These are phyloP conservation scores for Gymnoscelis rufifasciata DNA, from an alignment of 2,888 invertebrate genomes.

Conservation along the genomic window DNA sequence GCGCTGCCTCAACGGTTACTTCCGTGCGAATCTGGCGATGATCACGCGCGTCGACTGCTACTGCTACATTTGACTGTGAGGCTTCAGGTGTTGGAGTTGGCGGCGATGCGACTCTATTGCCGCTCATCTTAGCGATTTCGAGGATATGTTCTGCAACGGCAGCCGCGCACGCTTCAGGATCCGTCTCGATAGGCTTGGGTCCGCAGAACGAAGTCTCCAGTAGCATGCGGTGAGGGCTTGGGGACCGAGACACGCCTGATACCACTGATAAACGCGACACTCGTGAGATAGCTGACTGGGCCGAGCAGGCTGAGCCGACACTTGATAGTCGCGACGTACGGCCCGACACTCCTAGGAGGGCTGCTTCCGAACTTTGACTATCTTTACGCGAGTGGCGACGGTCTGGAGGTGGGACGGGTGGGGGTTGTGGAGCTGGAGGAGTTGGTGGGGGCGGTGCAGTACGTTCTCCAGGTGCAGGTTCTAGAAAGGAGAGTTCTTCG, in stretches of 20 bases:
- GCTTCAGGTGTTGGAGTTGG: slow-evolving; percentile 32
- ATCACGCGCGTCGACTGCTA: slow-evolving; percentile 50
- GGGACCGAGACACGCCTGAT: slow-evolving; percentile 83
- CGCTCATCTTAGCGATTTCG: slow-evolving; percentile 56
- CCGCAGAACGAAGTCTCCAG: slow-evolving; percentile 95
- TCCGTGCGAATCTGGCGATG: slow-evolving; percentile 60
- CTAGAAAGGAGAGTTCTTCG: slow-evolving; percentile 91
- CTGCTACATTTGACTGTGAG: slow-evolving; percentile 37
- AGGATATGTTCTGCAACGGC: slow-evolving; percentile 67
- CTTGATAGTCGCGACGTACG: slow-evolving; percentile 86
- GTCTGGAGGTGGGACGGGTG: slow-evolving; percentile 65
- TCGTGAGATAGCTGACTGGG: slow-evolving; percentile 64
- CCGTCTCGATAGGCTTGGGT: slow-evolving; percentile 83
- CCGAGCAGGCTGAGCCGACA: slow-evolving; percentile 88
- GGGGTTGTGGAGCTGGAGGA: slow-evolving; percentile 35
- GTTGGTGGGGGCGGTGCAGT: slow-evolving; percentile 45
- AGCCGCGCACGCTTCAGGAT: slow-evolving; percentile 70
- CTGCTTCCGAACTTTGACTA: slow-evolving; percentile 87
- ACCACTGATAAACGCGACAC: slow-evolving; percentile 67
- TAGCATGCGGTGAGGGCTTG: slow-evolving; percentile 94
- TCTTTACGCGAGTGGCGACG: slow-evolving; percentile 82
- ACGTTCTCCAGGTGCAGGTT: slow-evolving; percentile 63
- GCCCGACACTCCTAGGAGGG: slow-evolving; percentile 86
- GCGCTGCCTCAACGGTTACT: slow-evolving; percentile 51
- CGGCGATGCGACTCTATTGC: slow-evolving; percentile 10